Evolutionary conservation across 2,113 vertebrate species (phyloP).

Genomic region (Clarias batrachus): DNA sequence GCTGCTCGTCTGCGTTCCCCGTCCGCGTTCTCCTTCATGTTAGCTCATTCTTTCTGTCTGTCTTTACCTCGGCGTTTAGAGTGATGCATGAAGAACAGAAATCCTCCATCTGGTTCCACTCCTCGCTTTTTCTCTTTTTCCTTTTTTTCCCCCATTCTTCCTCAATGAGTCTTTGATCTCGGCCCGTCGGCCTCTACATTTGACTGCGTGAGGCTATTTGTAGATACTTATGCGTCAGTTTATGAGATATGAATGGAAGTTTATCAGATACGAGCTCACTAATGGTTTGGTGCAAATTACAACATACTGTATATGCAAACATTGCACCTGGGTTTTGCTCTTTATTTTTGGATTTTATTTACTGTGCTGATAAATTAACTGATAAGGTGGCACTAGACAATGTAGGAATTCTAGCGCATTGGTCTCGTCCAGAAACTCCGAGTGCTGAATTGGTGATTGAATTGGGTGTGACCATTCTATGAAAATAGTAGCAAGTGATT

Average conservation of each 20-base stretch:
- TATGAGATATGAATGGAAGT: not conserved
- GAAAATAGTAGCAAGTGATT: not conserved
- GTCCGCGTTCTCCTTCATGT: not conserved
- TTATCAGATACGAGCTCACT: not conserved
- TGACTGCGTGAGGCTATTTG: not conserved
- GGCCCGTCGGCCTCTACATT: not conserved
- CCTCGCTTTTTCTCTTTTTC: not conserved
- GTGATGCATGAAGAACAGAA: constrained; percentile 3
- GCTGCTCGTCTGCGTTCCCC: not conserved
- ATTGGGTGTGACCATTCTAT: not conserved
- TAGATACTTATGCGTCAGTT: not conserved
- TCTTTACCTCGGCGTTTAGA: not conserved
- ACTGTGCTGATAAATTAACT: constrained; percentile 1
- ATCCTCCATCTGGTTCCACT: not conserved
- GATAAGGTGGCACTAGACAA: not conserved
- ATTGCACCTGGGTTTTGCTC: not conserved
- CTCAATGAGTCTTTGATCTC: not conserved
- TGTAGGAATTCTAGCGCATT: not conserved
- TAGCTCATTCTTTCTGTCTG: not conserved
- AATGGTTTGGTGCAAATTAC: not conserved
- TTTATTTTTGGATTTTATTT: not conserved
- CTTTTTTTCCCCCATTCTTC: not conserved
- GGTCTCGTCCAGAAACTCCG: not conserved
- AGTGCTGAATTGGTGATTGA: not conserved
- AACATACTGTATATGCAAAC: not conserved